A percentile compares a stretch with the other conserved stretches of the same genome.
These are phyloP conservation scores for Melieria crassipennis DNA, from an alignment of 2,888 invertebrate species.

Conservation along the genomic window DNA sequence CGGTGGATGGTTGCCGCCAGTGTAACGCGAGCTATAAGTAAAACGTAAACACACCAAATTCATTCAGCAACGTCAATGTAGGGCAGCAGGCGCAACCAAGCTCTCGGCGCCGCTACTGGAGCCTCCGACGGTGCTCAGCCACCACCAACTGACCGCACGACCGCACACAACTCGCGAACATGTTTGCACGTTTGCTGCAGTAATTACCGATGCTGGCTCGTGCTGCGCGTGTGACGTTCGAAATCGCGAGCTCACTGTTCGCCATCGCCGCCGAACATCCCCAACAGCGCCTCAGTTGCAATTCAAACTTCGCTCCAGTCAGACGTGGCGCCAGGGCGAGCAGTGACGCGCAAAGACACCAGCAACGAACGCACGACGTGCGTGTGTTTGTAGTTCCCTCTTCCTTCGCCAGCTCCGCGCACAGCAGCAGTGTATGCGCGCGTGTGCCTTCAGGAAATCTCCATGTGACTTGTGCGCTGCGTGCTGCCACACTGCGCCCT, in stretches of 20 bases:
- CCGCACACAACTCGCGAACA: not conserved
- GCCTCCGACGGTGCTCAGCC: not conserved
- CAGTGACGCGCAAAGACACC: not conserved
- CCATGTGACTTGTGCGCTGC: too few species aligned
- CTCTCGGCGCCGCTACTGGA: not conserved
- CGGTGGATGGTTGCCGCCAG: too few species aligned
- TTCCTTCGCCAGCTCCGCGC: not conserved
- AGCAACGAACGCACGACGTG: not conserved
- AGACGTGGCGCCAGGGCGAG: not conserved
- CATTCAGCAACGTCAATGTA: not conserved
- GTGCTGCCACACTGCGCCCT: too few species aligned
- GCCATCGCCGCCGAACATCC: not conserved
- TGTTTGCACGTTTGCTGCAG: constrained; percentile 3
- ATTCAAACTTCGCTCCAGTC: constrained; percentile 34
- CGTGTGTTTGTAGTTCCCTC: not conserved
- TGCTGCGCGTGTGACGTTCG: not conserved
- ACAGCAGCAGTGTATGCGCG: not conserved
- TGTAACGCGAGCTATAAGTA: not conserved
- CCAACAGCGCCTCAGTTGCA: constrained; percentile 42
- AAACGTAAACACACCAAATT: not conserved
- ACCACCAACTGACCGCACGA: not conserved
- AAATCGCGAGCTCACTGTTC: not conserved
- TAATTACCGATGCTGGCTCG: not conserved
- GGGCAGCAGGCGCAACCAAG: not conserved
- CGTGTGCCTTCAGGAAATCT: too few species aligned